phyloP scores from a whole-genome alignment of 2,888 invertebrate genomes.

The Stenoptilia bipunctidactyla region DNA sequence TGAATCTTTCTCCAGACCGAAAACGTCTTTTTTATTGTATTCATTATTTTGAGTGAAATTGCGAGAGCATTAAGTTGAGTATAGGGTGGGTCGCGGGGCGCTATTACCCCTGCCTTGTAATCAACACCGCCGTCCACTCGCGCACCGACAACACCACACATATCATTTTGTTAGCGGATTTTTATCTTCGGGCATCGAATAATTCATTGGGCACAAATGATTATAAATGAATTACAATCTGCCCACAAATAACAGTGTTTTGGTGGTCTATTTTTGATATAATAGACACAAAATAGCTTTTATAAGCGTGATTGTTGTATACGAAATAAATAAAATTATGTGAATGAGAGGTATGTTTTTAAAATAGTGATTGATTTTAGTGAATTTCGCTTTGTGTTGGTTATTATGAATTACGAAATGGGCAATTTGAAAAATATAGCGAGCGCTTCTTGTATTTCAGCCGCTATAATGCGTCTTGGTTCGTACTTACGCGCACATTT shows the following conservation, averaged over 20 bases:
- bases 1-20: slow-evolving; percentile 48
- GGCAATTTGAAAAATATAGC: no score
- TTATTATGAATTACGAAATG: no score
- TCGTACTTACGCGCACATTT: background rate
- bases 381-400: no score
- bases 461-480: background rate
- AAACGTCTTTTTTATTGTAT: slow-evolving; percentile 60
- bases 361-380: no score
- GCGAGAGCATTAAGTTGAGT: slow-evolving; percentile 70
- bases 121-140: slow-evolving; percentile 40
- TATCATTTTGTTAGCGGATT: slow-evolving; percentile 59
- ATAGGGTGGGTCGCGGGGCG: slow-evolving; percentile 61
- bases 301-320: no score
- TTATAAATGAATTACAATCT: slow-evolving; percentile 1
- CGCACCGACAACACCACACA: slow-evolving; percentile 29
- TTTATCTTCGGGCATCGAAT: slow-evolving; percentile 24
- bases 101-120: slow-evolving; percentile 64
- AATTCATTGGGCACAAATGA: slow-evolving; percentile 18
- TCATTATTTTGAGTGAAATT: slow-evolving; percentile 68
- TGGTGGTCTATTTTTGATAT: background rate
- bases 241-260: slow-evolving; percentile 1
- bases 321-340: no score
- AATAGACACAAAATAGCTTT: no score
- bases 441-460: no score
- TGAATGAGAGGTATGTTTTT: no score